A percentile compares a stretch with the other conserved stretches of the same genome.
These are phyloP conservation scores for Synergus gifuensis DNA, from an alignment of 2,888 invertebrate genomes.

Conservation along the genomic window DNA sequence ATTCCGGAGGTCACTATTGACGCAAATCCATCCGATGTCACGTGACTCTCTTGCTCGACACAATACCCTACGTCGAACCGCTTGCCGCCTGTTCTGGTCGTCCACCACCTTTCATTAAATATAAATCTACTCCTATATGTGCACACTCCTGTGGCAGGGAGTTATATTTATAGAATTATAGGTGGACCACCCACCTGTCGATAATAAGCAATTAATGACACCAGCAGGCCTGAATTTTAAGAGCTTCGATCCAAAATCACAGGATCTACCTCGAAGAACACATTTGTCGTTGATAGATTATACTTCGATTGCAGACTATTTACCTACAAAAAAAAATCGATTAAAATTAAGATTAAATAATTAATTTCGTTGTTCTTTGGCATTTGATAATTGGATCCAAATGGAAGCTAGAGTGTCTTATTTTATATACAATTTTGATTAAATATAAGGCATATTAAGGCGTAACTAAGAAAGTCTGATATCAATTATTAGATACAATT, in stretches of 20 bases:
- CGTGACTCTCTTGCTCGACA: slow-evolving; percentile 78
- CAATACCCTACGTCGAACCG: slow-evolving; percentile 24
- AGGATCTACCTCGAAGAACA: neutral
- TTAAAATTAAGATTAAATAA: too few relatives aligned
- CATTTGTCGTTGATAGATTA: too few relatives aligned
- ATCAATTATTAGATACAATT: too few relatives aligned
- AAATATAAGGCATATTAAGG: too few relatives aligned
- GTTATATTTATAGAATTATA: slow-evolving; percentile 27
- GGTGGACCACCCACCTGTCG: slow-evolving; percentile 33
- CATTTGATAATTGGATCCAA: too few relatives aligned
- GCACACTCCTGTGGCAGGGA: neutral
- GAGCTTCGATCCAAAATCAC: neutral
- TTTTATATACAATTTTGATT: too few relatives aligned
- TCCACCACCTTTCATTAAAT: slow-evolving; percentile 33
- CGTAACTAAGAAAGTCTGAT: too few relatives aligned
- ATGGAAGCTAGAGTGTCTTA: too few relatives aligned
- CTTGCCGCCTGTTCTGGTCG: neutral
- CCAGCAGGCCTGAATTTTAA: neutral
- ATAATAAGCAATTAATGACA: slow-evolving; percentile 26
- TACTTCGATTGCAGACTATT: too few relatives aligned
- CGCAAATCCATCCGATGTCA: slow-evolving; percentile 83
- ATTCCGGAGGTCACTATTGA: slow-evolving; percentile 85
- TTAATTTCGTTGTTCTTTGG: too few relatives aligned
- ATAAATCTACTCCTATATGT: neutral
- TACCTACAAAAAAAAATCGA: too few relatives aligned